Base-by-base conservation (phyloP, 1,140 invertebrate genomes). In the Drosophila hydei region DNA sequence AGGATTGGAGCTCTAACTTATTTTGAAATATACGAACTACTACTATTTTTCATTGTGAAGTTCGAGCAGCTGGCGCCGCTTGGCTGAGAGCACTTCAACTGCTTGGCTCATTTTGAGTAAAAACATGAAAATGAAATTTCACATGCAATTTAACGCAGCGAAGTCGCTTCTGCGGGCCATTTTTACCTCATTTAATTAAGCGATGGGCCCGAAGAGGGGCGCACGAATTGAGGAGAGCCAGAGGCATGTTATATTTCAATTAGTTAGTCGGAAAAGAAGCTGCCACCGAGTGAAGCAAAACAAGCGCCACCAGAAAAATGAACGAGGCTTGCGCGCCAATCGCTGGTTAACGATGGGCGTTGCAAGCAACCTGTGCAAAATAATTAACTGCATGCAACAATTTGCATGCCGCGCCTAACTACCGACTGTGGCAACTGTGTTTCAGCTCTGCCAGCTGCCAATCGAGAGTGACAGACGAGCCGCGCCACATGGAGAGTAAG, bases 311-410 rank as follows among this genome's bases (percentile, higher is more conserved):
- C 16, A 8, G 7, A 52, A 78, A 51, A 30, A 23, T 73, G 60
- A 38, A 55, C 65, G 19, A n/a, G 51, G n/a, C n/a, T n/a, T n/a
- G 18, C 12, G 19, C 4, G 11, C 19, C 11, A 11, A 4, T 3
- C 18, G 42, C 3, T 9, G 42, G 36, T 40, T 21, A 45, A 25
- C 12, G 23, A 14, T 14, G 23, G 50, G 59, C 64, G 69, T 58
- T 55, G 75, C 77, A 68, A 72, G 77, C 54, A 88, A 87, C 83
- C 83, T 81, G 75, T 69, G 75, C 83, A 79, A 88, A 78, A 88
- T 87, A 87, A 87, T 87, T 87, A 87, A 87, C 83, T 83, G 83
- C 83, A 87, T 87, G 83, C 83, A 88, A 87, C 83, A 87, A 87
- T 87, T 87, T 87, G 63, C 58, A 72, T 68, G 83, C 71, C 75